phyloP scores from a whole-genome alignment of 2,888 invertebrate genomes.

The Electrophaes corylata region DNA sequence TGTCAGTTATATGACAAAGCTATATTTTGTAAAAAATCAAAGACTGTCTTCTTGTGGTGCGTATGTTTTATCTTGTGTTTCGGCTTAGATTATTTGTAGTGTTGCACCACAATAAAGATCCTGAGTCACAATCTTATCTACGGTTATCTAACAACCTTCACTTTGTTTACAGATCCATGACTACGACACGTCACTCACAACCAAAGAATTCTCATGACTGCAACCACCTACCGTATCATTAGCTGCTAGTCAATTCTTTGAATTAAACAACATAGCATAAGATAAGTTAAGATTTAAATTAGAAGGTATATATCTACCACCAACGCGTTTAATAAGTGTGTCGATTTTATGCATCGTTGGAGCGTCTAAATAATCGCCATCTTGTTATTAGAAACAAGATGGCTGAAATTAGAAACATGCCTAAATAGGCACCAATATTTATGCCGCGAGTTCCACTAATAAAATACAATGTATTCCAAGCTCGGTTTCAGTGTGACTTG shows the following conservation, averaged over 20 bases:
- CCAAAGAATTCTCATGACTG: constrained; percentile 67
- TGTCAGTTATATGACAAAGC: too few relatives aligned
- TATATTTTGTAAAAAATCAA: too few relatives aligned
- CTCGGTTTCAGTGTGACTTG: too few relatives aligned
- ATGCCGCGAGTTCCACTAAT: too few relatives aligned
- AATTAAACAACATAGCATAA: background rate
- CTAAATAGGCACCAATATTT: too few relatives aligned
- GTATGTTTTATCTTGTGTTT: background rate
- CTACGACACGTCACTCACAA: constrained; percentile 41
- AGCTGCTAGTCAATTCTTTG: constrained; percentile 28
- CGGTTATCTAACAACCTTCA: constrained; percentile 25
- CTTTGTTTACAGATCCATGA: constrained; percentile 51
- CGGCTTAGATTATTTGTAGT: background rate
- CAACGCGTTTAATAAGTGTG: too few relatives aligned
- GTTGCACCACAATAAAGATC: background rate
- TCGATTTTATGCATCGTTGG: too few relatives aligned
- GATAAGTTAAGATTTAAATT: background rate
- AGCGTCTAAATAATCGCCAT: background rate
- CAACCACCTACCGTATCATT: constrained; percentile 36
- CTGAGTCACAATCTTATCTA: constrained; percentile 11
- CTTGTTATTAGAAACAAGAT: background rate
- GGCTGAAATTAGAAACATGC: background rate
- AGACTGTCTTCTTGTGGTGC: background rate
- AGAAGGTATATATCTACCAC: background rate
- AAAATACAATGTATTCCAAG: too few relatives aligned